Base-by-base conservation (phyloP, 2,888 invertebrate species). In the Chrysopilus asiliformis region DNA sequence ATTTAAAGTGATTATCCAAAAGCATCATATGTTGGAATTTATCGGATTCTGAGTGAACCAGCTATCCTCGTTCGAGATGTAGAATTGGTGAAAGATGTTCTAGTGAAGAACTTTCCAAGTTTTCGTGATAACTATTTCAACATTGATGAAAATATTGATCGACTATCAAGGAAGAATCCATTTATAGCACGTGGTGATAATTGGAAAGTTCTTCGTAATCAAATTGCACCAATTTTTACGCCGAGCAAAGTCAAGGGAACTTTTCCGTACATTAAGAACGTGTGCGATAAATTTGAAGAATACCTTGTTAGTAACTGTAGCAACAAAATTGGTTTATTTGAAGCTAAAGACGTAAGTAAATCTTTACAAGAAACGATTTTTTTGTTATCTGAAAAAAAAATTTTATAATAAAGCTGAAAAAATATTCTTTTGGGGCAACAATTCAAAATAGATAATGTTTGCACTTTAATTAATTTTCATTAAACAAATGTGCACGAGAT, bases 21-120 rank as follows among this genome's bases (percentile, higher is more conserved):
- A 12, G 43, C 43, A 10, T 26, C 33, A 13, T 45, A 41, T 26
- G 40, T 45, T 14, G 45, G 45, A 15, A 36, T 45, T 19, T 45
- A 45, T 32, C 35, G 40, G 41, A 32, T 45, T 15, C 32, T 37
- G n/a, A 37, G 36, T 22, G 14, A 31, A 15, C 43, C 43, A 12
- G 40, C 43, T 3, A 31, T 45, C 8, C 15, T 45, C 6, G 29
- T 45, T 2, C 40, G 42, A n/a, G 45, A 45, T 34, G 17, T 45
- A 13, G 42, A 45, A 12, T 25, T 45, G 8, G 32, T 42, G 2
- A 42, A 42, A 36, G 36, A 41, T 18, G 37, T 45, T 19, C 32
- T 45, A 12, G 37, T 38, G 3, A 34, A 35, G 10, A 32, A 42
- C 26, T 45, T 45, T 22, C 33, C 32, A 19, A 25, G 24, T 9